phyloP scores from a whole-genome alignment of 2,797 vertebrate genomes.

The Alfaro cultratus region DNA sequence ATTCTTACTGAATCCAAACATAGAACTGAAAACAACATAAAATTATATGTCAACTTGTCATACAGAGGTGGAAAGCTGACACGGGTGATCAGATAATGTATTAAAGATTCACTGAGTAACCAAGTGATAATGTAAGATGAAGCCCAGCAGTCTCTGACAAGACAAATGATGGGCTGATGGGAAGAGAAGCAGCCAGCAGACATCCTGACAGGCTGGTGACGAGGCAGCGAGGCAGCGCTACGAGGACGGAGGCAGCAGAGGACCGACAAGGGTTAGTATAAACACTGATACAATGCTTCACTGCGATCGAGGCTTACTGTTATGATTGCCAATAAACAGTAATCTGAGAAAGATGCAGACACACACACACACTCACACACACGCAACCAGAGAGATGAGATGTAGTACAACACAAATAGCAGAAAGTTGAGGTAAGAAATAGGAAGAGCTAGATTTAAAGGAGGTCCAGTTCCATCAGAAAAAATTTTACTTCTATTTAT shows the following conservation, averaged over 20 bases:
- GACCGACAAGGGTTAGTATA: background rate
- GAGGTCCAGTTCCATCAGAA: background rate
- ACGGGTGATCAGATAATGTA: background rate
- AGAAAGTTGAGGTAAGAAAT: background rate
- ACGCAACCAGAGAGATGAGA: background rate
- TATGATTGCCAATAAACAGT: background rate
- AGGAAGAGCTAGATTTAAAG: background rate
- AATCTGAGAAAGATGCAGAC: background rate
- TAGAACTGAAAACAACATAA: background rate
- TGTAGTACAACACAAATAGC: background rate
- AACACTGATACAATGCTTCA: background rate
- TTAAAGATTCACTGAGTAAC: background rate
- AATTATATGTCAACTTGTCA: background rate
- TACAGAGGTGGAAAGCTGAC: background rate
- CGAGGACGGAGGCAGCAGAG: background rate
- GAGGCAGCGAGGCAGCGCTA: background rate
- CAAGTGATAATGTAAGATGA: background rate
- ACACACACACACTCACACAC: too few relatives aligned
- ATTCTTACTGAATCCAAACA: background rate
- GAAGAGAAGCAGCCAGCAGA: background rate
- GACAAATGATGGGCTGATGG: background rate
- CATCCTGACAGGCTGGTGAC: background rate
- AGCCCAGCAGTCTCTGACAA: background rate
- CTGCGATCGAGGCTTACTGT: background rate
- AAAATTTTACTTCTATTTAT: background rate